phyloP scores from a whole-genome alignment of 1,140 invertebrate species.

The Drosophila repleta region DNA sequence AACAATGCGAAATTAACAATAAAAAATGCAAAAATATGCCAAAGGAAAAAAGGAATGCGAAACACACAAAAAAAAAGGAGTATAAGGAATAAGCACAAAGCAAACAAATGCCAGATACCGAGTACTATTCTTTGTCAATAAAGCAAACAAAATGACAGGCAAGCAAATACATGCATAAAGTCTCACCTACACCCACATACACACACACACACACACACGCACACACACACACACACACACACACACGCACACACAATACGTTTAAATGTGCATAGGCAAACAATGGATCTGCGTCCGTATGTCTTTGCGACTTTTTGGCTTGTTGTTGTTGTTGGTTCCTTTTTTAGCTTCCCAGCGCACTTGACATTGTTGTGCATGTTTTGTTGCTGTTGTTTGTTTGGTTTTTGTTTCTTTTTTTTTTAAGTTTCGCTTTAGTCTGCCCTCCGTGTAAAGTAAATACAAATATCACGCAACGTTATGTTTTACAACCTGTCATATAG shows the following conservation, averaged over 20 bases:
- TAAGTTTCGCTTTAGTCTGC: constrained; percentile 40
- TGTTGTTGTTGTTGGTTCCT: neutral
- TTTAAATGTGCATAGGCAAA: constrained; percentile 34
- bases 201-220: constrained; percentile 5
- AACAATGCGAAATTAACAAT: neutral
- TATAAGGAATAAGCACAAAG: constrained; percentile 3
- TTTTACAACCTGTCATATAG: constrained; percentile 64
- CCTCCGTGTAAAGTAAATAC: constrained; percentile 54
- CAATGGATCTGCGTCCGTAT: constrained; percentile 53
- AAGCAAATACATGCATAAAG: constrained; percentile 40
- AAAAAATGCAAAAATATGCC: constrained; percentile 22
- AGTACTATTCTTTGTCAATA: constrained; percentile 60
- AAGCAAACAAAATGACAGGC: constrained; percentile 50
- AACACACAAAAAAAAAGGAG: constrained; percentile 4
- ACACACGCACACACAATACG: constrained; percentile 13
- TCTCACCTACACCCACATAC: constrained; percentile 30
- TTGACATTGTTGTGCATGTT: constrained; percentile 66
- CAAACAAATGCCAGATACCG: constrained; percentile 39
- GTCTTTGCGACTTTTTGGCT: constrained; percentile 54
- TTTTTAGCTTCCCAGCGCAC: constrained; percentile 14
- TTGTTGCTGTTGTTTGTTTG: constrained; percentile 12
- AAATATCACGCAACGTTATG: constrained; percentile 69
- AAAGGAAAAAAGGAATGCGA: constrained; percentile 3
- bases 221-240: constrained; percentile 28
- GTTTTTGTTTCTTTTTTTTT: constrained; percentile 21